phyloP scores from a whole-genome alignment of 2,113 vertebrate species.

The Myotis yumanensis region DNA sequence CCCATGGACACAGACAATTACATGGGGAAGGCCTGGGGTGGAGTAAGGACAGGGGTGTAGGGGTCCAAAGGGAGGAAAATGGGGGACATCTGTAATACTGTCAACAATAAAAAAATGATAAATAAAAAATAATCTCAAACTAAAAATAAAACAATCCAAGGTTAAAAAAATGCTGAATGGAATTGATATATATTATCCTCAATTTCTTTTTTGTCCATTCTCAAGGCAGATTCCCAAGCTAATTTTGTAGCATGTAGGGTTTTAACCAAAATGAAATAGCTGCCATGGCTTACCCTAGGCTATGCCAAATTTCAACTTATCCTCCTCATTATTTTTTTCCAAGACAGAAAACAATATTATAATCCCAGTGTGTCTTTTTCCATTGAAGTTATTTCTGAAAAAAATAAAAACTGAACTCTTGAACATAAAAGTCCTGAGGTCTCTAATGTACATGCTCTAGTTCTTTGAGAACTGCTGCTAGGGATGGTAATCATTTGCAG shows the following conservation, averaged over 20 bases:
- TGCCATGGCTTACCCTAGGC: not conserved
- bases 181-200: not conserved
- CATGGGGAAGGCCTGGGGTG: too few species aligned
- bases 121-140: too few species aligned
- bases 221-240: conserved; percentile 21
- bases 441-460: not conserved
- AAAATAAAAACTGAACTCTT: conserved; percentile 46
- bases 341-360: conserved; percentile 3
- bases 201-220: not conserved
- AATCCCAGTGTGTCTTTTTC: conserved; percentile 31
- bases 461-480: conserved; percentile 31
- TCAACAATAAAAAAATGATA: too few species aligned
- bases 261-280: conserved; percentile 49
- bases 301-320: conserved; percentile 53
- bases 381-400: conserved; percentile 26
- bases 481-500: not conserved
- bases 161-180: not conserved
- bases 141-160: not conserved
- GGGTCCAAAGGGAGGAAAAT: too few species aligned
- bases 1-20: too few species aligned
- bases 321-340: not conserved
- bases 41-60: too few species aligned
- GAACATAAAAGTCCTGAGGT: conserved; percentile 36
- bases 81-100: too few species aligned
- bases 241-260: conserved; percentile 1